Percentiles rank a stretch among this genome's conserved stretches.
These are phyloP conservation scores for Rhynchonema sp. DNA, from an alignment of 2,888 invertebrate genomes.

Conservation along the genomic window DNA sequence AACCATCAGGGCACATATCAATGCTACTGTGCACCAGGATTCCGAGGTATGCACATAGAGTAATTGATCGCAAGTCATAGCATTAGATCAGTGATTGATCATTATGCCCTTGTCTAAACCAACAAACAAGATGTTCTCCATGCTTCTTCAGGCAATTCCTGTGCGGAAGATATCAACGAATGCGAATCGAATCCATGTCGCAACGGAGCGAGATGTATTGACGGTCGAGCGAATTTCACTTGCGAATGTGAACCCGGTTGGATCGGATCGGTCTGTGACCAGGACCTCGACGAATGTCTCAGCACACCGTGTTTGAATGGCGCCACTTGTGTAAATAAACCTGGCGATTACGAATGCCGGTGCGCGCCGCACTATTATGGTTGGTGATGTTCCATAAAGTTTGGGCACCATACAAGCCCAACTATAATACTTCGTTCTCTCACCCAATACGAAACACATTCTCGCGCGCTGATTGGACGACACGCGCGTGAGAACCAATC, in stretches of 20 bases:
- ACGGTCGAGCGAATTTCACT: background rate
- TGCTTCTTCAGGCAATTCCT: background rate
- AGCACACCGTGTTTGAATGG: slow-evolving; percentile 36
- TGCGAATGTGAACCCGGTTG: background rate
- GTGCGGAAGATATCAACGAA: background rate
- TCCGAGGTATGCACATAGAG: background rate
- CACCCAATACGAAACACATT: background rate
- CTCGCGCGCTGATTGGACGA: background rate
- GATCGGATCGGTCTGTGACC: background rate
- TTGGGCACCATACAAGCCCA: background rate
- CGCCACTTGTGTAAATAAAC: background rate
- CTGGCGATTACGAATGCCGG: background rate
- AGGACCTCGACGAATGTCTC: slow-evolving; percentile 38
- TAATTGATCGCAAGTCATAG: no score
- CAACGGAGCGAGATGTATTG: background rate
- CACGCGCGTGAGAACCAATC: no score
- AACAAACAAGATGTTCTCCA: no score
- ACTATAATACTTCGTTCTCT: background rate
- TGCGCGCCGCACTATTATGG: background rate
- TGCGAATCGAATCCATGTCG: background rate
- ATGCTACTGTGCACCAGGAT: background rate
- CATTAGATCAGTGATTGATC: no score
- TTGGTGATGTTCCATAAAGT: background rate
- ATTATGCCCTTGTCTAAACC: no score
- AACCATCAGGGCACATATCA: background rate